Evolutionary conservation across 2,888 invertebrate species (phyloP).

Genomic region (Hemithea aestivaria): DNA sequence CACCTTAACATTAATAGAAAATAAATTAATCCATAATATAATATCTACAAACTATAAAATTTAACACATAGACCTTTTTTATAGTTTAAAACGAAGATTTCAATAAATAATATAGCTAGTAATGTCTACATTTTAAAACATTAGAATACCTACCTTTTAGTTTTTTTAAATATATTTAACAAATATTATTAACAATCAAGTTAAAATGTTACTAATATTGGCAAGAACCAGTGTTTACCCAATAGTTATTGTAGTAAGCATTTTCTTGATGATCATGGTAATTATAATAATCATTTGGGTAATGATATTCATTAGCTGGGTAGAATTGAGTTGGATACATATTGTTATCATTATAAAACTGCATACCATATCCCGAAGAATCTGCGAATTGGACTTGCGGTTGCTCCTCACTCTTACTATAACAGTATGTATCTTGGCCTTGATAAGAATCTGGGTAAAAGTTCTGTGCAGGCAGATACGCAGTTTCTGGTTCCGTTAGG

Average conservation of each 20-base stretch:
- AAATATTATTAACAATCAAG: neutral
- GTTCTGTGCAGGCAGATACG: neutral
- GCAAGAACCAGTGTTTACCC: neutral
- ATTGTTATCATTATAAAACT: slow-evolving; percentile 20
- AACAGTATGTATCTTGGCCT: neutral
- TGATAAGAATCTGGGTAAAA: neutral
- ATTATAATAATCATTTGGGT: slow-evolving; percentile 15
- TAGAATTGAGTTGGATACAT: slow-evolving; percentile 47
- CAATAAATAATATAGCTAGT: no score
- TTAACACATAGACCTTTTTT: no score
- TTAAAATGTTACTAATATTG: slow-evolving; percentile 5
- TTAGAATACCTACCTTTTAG: slow-evolving; percentile 8
- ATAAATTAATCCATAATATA: neutral
- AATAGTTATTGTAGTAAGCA: slow-evolving; percentile 13
- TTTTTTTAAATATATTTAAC: neutral
- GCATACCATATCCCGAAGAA: slow-evolving; percentile 2
- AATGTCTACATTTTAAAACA: no score
- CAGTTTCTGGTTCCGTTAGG: slow-evolving; percentile 1
- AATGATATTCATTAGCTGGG: slow-evolving; percentile 22
- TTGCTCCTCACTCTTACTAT: slow-evolving; percentile 1
- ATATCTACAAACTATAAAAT: no score
- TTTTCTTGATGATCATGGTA: slow-evolving; percentile 11
- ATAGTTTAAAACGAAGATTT: no score
- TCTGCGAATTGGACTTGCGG: neutral
- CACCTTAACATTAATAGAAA: no score